Percentiles rank a stretch among this genome's conserved stretches.
Evolutionary conservation across 2,113 vertebrate genomes (phyloP).

Genomic region (Alethe diademata): DNA sequence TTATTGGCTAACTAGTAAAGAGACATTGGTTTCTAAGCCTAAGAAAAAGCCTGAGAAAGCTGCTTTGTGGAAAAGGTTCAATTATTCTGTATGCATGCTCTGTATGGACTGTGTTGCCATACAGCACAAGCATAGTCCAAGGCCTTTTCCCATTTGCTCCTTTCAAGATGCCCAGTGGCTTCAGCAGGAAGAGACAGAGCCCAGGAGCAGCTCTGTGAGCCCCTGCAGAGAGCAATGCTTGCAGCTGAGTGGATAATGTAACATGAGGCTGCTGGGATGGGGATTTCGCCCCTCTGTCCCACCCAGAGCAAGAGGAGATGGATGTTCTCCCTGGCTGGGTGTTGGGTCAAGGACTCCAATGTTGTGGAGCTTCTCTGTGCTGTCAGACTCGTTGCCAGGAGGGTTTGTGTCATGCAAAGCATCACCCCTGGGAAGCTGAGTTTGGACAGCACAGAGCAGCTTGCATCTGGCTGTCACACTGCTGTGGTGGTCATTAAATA

Average conservation of each 20-base stretch:
- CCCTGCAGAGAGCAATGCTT: background rate
- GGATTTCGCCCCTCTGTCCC: background rate
- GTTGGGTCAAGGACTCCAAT: fast-evolving
- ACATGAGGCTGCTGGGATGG: background rate
- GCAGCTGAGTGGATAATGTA: background rate
- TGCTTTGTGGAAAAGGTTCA: background rate
- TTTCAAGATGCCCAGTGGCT: background rate
- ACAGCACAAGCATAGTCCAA: background rate
- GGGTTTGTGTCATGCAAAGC: background rate
- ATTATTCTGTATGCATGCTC: background rate
- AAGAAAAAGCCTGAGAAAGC: background rate
- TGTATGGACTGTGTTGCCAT: background rate
- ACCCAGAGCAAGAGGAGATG: background rate
- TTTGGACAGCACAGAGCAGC: background rate
- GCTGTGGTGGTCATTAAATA: background rate
- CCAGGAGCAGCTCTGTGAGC: background rate
- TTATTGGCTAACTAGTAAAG: background rate
- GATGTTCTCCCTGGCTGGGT: background rate
- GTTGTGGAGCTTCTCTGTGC: background rate
- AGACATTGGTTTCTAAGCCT: background rate
- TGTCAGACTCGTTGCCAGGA: background rate
- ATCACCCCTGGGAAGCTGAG: background rate
- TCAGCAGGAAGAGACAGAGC: background rate
- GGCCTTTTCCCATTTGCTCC: background rate
- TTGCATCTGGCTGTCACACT: background rate